Base-by-base conservation (phyloP, 2,797 vertebrate species). In the Synaphobranchus kaupii region DNA sequence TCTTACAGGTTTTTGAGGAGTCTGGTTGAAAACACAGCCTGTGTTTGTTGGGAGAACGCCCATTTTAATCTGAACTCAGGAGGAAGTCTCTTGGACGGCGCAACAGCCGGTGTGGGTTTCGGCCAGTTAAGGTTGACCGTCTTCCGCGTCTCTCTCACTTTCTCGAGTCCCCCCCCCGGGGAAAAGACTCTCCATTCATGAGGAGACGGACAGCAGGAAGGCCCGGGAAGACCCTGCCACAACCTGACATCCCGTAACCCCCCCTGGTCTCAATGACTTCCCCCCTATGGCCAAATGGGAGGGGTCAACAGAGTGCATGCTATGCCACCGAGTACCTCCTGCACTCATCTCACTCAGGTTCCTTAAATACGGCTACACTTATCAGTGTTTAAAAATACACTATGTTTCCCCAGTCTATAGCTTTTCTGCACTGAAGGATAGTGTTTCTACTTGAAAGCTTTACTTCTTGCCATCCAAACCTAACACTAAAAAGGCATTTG, bases 21-120 rank as follows among this genome's bases (percentile, higher is more conserved):
- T 91, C 88, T 81, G 87, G 56, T 34, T 88, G 89, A 89, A 91
- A 88, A 78, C 66, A 85, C 87, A 90, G 80, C 71, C 83, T 15
- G 54, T 71, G 66, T 71, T 34, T 86, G 84, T 13, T 89, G 86
- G 86, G 78, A 66, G 80, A 90, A 88, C 92, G 89, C 84, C 91
- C 87, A 84, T 85, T 91, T 91, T 90, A 90, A 92, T 90, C 90
- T 87, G 92, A 92, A 91, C 63, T 87, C 89, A 87, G 90, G n/a
- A 92, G 92, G 94, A 95, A 95, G 93, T 93, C 87, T 89, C 89
- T 25, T 22, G 93, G 93, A 94, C 93, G 91, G 91, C 58, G 92
- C 81, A 20, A 20, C 73, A 78, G 87, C 84, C 8, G 91, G 93
- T 94, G 92, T 94, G 84, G 91, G 92, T 95, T 95, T 90, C 94